These are phyloP conservation scores for Philopedon plagiatum DNA, from an alignment of 2,888 invertebrate genomes.

Conservation along the genomic window DNA sequence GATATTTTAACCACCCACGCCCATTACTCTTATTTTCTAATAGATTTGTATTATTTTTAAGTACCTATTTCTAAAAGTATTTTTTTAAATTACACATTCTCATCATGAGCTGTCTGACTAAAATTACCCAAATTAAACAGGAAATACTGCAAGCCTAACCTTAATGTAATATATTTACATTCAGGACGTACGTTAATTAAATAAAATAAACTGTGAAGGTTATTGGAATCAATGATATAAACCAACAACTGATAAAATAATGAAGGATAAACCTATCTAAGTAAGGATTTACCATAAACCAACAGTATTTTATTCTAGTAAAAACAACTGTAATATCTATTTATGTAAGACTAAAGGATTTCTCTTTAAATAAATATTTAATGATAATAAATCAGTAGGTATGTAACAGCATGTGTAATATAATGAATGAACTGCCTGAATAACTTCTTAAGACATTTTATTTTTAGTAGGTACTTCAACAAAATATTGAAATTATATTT, in stretches of 20 bases:
- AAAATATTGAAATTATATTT: too few species aligned
- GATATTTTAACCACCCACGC: too few species aligned
- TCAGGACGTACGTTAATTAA: neutral
- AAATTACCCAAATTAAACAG: conserved; percentile 21
- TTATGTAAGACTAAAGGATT: neutral
- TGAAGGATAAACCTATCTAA: neutral
- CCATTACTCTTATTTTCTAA: too few species aligned
- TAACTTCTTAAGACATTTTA: too few species aligned
- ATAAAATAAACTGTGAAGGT: conserved; percentile 5
- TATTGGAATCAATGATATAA: neutral
- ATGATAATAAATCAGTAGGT: neutral
- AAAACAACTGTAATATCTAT: conserved; percentile 2
- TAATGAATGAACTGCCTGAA: too few species aligned
- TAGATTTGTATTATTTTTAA: too few species aligned
- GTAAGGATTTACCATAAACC: neutral
- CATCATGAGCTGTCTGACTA: neutral
- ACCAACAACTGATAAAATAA: neutral
- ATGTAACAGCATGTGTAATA: neutral
- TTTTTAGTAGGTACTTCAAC: too few species aligned
- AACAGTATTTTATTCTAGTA: conserved; percentile 8
- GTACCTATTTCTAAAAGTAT: too few species aligned
- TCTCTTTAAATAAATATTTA: conserved; percentile 4
- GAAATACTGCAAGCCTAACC: neutral
- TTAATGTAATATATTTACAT: neutral
- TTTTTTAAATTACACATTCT: neutral